Evolutionary conservation across 2,888 invertebrate genomes (phyloP).

Genomic region (Trilocha varians): DNA sequence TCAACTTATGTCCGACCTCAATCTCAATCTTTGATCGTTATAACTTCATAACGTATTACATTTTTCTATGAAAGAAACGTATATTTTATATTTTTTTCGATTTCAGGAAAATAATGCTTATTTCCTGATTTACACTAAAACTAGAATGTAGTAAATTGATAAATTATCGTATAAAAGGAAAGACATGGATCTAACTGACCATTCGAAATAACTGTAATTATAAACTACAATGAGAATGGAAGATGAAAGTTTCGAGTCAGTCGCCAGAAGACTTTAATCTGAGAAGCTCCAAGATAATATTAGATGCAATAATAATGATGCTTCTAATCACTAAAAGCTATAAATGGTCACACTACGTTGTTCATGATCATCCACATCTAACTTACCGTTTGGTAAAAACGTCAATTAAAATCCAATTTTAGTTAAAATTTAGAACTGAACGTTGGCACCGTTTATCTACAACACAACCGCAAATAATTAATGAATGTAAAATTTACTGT

Average conservation of each 20-base stretch:
- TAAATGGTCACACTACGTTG: slow-evolving; percentile 52
- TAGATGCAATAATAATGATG: slow-evolving; percentile 50
- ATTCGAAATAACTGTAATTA: slow-evolving; percentile 30
- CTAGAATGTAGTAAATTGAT: not conserved
- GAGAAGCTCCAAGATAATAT: slow-evolving; percentile 39
- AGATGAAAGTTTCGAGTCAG: slow-evolving; percentile 42
- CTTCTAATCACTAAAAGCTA: slow-evolving; percentile 62
- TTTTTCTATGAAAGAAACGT: too few species aligned
- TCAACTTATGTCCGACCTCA: too few species aligned
- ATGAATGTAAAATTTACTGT: not conserved
- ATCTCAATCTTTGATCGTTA: too few species aligned
- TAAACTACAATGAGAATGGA: slow-evolving; percentile 57
- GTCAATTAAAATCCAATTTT: slow-evolving; percentile 55
- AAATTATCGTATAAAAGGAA: slow-evolving; percentile 19
- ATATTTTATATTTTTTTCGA: too few species aligned
- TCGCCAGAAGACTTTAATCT: slow-evolving; percentile 44
- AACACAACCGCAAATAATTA: slow-evolving; percentile 29
- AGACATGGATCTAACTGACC: slow-evolving; percentile 40
- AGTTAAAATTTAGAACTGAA: slow-evolving; percentile 34
- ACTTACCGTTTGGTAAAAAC: slow-evolving; percentile 64
- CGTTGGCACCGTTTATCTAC: slow-evolving; percentile 42
- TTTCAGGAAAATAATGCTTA: too few species aligned
- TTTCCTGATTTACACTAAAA: not conserved
- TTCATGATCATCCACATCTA: slow-evolving; percentile 47
- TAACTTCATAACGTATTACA: too few species aligned